Evolutionary conservation across 2,888 invertebrate genomes (phyloP).

Genomic region (Apamea epomidion): DNA sequence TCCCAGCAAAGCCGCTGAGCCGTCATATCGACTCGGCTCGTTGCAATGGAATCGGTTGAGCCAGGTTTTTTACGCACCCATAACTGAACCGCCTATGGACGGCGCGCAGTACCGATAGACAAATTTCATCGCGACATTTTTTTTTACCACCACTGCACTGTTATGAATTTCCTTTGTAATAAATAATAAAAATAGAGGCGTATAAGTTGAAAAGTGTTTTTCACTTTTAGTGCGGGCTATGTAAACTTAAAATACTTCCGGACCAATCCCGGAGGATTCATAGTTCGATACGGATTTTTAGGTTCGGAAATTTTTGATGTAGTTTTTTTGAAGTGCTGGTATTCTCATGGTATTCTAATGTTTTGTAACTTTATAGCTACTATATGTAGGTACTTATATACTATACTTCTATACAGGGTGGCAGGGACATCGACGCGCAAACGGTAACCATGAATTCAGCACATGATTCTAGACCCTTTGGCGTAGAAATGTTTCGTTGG

Average conservation of each 20-base stretch:
- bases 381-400: too few species aligned
- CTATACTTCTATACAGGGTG: background rate
- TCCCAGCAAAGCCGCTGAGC: conserved; percentile 71
- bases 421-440: background rate
- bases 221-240: conserved; percentile 22
- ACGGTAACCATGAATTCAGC: background rate
- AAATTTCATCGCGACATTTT: conserved; percentile 71
- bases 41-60: conserved; percentile 70
- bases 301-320: background rate
- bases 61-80: conserved; percentile 76
- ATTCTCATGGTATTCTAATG: background rate
- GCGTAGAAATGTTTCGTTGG: background rate
- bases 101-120: conserved; percentile 71
- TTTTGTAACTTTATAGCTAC: background rate
- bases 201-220: conserved; percentile 33
- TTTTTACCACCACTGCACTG: conserved; percentile 58
- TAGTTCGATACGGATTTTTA: background rate
- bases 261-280: background rate
- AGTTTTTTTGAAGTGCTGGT: background rate
- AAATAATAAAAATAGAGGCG: conserved; percentile 40
- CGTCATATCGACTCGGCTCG: conserved; percentile 72
- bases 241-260: conserved; percentile 21
- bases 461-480: background rate
- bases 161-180: conserved; percentile 66
- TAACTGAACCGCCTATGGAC: conserved; percentile 75